phyloP scores from a whole-genome alignment of 2,113 vertebrate species.

The Pygathrix nemaeus region DNA sequence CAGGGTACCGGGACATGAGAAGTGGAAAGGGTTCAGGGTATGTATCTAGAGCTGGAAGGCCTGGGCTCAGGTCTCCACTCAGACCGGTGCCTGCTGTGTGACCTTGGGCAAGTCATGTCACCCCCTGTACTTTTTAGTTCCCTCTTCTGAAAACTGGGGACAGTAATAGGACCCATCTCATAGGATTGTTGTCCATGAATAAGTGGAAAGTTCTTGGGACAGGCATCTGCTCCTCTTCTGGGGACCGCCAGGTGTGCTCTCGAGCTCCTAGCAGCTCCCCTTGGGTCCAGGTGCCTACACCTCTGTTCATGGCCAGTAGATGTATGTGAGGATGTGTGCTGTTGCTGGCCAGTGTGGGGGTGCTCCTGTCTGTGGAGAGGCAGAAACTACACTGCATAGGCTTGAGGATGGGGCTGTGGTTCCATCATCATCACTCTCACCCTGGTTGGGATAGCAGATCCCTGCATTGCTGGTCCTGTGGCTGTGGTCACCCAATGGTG shows the following conservation, averaged over 20 bases:
- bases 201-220: not conserved
- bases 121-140: not conserved
- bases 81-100: not conserved
- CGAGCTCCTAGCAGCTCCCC: fast-evolving
- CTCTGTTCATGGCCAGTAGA: fast-evolving
- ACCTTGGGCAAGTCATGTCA: not conserved
- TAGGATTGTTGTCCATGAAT: not conserved
- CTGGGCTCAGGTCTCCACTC: not conserved
- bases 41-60: not conserved
- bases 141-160: not conserved
- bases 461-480: not conserved
- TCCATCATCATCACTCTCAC: not conserved
- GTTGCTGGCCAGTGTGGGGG: too few species aligned
- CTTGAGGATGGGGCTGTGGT: not conserved
- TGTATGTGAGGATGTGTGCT: too few species aligned
- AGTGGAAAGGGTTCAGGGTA: too few species aligned
- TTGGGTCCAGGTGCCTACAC: fast-evolving
- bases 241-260: not conserved
- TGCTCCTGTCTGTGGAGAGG: not conserved
- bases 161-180: not conserved
- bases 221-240: not conserved
- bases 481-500: not conserved
- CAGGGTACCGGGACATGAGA: not conserved
- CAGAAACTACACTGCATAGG: not conserved
- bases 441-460: not conserved